These are phyloP conservation scores for Eupsilia transversa DNA, from an alignment of 2,888 invertebrate genomes.

Conservation along the genomic window DNA sequence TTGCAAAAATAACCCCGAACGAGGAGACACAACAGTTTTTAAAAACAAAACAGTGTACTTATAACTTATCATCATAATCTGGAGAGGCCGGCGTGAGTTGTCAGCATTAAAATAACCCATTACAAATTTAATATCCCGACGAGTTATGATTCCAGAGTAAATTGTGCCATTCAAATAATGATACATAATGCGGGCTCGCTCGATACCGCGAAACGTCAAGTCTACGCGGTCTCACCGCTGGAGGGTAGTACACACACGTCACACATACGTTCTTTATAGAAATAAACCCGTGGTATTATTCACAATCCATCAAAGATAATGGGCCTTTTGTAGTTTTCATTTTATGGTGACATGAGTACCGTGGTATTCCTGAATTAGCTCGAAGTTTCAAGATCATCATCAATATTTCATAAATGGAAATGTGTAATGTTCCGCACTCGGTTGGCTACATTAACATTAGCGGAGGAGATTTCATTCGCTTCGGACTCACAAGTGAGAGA, in stretches of 20 bases:
- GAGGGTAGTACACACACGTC: conserved; percentile 55
- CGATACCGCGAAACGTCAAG: conserved; percentile 75
- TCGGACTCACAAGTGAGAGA: conserved; percentile 73
- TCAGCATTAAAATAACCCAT: conserved; percentile 83
- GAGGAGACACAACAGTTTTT: conserved; percentile 18
- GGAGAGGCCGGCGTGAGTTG: conserved; percentile 70
- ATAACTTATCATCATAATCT: conserved; percentile 70
- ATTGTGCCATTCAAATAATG: conserved; percentile 89
- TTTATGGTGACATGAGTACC: conserved; percentile 49
- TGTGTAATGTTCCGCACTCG: conserved; percentile 40
- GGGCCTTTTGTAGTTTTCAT: conserved; percentile 37
- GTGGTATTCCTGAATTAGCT: conserved; percentile 35
- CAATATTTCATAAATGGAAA: conserved; percentile 57
- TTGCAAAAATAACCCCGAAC: conserved; percentile 20
- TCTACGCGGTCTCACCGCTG: conserved; percentile 64
- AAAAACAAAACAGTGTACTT: not conserved
- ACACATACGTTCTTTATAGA: conserved; percentile 18
- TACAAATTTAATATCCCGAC: conserved; percentile 83
- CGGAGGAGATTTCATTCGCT: conserved; percentile 63
- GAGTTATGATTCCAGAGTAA: conserved; percentile 85
- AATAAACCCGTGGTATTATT: conserved; percentile 41
- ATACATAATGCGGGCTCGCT: conserved; percentile 86
- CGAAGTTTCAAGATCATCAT: conserved; percentile 39
- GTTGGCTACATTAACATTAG: conserved; percentile 46
- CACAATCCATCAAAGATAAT: conserved; percentile 52